These are phyloP conservation scores for Pseudoips prasinana DNA, from an alignment of 2,888 invertebrate species.

Conservation along the genomic window DNA sequence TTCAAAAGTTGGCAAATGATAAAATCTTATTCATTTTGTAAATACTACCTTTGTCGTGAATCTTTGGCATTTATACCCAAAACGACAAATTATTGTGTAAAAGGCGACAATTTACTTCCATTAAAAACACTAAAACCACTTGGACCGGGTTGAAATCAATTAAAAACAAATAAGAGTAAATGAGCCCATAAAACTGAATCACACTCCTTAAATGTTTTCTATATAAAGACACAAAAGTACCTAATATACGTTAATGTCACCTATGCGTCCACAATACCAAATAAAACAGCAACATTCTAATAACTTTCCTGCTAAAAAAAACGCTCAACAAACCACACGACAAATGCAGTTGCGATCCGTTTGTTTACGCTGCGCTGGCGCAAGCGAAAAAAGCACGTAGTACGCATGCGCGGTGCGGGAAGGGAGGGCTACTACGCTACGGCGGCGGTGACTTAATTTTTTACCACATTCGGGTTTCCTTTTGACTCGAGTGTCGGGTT, in stretches of 20 bases:
- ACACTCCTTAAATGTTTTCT: no score
- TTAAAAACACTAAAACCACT: no score
- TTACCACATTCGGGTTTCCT: conserved; percentile 67
- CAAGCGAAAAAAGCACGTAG: conserved; percentile 61
- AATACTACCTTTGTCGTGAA: conserved; percentile 16
- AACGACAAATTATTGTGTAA: conserved; percentile 16
- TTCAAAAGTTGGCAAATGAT: conserved; percentile 29
- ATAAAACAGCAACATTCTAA: neutral
- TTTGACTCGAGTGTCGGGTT: conserved; percentile 63
- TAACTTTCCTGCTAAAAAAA: conserved; percentile 5
- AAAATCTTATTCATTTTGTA: conserved; percentile 23
- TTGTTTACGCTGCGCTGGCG: conserved; percentile 32
- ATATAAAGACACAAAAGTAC: no score
- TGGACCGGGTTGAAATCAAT: no score
- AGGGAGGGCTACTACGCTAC: conserved; percentile 61
- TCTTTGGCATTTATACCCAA: conserved; percentile 21
- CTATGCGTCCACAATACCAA: neutral
- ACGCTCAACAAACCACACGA: conserved; percentile 31
- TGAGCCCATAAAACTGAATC: no score
- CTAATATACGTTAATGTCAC: no score
- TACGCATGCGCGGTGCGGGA: conserved; percentile 49
- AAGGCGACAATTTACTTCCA: no score
- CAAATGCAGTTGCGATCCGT: conserved; percentile 46
- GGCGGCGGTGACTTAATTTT: conserved; percentile 50
- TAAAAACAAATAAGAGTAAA: no score